Conservation (phyloP, 2,888 invertebrate genomes). For the Crossocerus cetratus region DNA sequence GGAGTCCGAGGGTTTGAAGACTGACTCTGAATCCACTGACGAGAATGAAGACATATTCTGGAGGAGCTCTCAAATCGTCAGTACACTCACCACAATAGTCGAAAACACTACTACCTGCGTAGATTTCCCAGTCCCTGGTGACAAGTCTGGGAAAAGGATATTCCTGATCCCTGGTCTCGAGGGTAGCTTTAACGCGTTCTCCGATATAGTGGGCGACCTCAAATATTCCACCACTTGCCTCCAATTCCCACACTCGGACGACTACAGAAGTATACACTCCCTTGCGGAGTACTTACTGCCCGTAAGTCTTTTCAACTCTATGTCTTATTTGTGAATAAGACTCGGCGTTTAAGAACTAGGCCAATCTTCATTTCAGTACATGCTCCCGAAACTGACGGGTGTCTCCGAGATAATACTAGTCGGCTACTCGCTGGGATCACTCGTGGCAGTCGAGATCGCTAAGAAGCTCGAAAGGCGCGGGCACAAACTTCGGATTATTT, state of each 20-base stretch:
- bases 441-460: conserved; percentile 88
- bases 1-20: no score
- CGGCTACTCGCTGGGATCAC: conserved; percentile 93
- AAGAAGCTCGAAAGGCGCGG: conserved; percentile 84
- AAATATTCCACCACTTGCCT: conserved; percentile 67
- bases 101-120: no score
- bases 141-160: no score
- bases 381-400: conserved; percentile 77
- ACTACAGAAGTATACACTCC: no score
- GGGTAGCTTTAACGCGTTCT: conserved; percentile 70
- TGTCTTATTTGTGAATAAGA: neutral
- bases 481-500: conserved; percentile 81
- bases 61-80: no score
- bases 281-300: no score
- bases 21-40: no score
- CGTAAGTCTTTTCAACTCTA: conserved; percentile 21
- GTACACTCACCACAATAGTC: no score
- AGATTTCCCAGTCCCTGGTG: no score
- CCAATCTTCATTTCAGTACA: conserved; percentile 78
- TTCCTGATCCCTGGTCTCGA: conserved; percentile 76
- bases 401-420: conserved; percentile 82
- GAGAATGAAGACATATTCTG: no score
- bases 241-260: no score
- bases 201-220: conserved; percentile 67
- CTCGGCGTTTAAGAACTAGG: neutral